phyloP scores from a whole-genome alignment of 2,113 vertebrate genomes.

The Elephantulus edwardii region DNA sequence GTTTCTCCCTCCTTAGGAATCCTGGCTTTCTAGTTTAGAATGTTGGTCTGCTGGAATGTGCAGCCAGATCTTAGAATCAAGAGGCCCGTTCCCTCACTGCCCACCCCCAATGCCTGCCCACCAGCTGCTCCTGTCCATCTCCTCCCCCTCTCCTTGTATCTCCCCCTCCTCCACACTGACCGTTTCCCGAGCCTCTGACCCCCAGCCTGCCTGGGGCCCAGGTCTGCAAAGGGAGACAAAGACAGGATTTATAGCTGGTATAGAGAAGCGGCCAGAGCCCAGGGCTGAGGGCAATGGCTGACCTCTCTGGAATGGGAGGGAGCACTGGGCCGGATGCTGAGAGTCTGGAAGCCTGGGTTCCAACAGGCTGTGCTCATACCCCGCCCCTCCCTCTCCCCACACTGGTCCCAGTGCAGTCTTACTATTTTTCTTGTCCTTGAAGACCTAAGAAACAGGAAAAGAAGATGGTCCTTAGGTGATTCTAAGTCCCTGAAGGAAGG shows the following conservation, averaged over 20 bases:
- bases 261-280: conserved; percentile 60
- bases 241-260: conserved; percentile 76
- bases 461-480: not conserved
- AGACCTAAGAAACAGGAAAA: conserved; percentile 1
- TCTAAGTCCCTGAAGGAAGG: conserved; percentile 24
- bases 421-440: conserved; percentile 11
- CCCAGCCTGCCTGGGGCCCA: conserved; percentile 53
- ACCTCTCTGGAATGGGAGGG: conserved; percentile 62
- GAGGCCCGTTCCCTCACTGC: conserved; percentile 49
- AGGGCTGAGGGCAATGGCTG: conserved; percentile 61
- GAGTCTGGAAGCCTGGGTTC: conserved; percentile 49
- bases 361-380: not conserved
- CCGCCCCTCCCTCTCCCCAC: not conserved
- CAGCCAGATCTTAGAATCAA: conserved; percentile 12
- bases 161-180: conserved; percentile 29
- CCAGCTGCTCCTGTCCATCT: conserved; percentile 76
- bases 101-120: conserved; percentile 60
- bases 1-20: conserved; percentile 23
- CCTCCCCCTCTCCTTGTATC: conserved; percentile 59
- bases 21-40: conserved; percentile 54
- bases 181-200: conserved; percentile 73
- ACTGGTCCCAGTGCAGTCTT: not conserved
- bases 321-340: not conserved
- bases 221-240: conserved; percentile 72
- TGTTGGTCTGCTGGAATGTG: conserved; percentile 69